Evolutionary conservation across 2,888 invertebrate genomes (phyloP).

Genomic region (Boloria selene): DNA sequence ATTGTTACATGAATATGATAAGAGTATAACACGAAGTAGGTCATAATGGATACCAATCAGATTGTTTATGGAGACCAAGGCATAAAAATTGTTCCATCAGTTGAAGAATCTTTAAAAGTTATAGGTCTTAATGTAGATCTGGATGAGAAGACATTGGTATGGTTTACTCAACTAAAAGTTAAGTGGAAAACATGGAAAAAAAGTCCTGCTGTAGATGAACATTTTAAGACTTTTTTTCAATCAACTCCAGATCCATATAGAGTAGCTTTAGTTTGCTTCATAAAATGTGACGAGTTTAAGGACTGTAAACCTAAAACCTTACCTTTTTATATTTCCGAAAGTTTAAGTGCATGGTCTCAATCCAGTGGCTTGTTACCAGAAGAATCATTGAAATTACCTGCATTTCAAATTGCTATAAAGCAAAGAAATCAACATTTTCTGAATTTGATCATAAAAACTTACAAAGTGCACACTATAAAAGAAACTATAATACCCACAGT

Average conservation of each 20-base stretch:
- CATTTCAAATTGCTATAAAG: constrained; percentile 86
- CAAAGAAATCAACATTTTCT: constrained; percentile 86
- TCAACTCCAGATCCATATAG: constrained; percentile 82
- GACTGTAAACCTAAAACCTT: constrained; percentile 84
- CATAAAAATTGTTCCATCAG: constrained; percentile 75
- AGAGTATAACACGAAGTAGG: not conserved
- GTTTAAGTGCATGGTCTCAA: constrained; percentile 79
- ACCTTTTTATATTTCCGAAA: constrained; percentile 84
- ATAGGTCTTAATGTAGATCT: constrained; percentile 72
- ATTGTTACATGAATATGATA: not conserved
- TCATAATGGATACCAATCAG: constrained; percentile 34
- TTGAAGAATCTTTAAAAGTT: constrained; percentile 65
- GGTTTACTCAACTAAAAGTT: constrained; percentile 70
- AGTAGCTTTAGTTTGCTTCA: constrained; percentile 81
- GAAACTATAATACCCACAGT: constrained; percentile 84
- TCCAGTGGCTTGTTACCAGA: constrained; percentile 61
- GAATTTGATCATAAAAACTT: constrained; percentile 84
- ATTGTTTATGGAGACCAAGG: constrained; percentile 53
- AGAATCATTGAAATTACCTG: constrained; percentile 85
- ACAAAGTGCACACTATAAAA: constrained; percentile 83
- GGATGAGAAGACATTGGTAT: constrained; percentile 59
- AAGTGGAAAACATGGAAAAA: constrained; percentile 82
- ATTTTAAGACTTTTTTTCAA: constrained; percentile 74
- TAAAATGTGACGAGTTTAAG: constrained; percentile 84
- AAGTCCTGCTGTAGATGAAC: constrained; percentile 74